phyloP scores from a whole-genome alignment of 2,113 vertebrate genomes.

The Elephas maximus region DNA sequence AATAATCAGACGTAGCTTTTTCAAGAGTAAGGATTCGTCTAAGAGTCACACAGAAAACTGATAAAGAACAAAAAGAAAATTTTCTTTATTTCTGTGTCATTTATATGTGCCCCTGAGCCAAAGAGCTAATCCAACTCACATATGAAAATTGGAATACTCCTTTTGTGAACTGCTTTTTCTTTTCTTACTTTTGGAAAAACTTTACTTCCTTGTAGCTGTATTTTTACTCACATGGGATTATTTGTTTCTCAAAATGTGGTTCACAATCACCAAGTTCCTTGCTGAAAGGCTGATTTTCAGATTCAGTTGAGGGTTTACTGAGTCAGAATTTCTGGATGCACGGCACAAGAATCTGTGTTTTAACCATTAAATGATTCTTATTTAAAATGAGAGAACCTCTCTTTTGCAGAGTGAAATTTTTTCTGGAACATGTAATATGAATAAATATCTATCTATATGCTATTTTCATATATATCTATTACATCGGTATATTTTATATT shows the following conservation, averaged over 20 bases:
- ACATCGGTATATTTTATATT: too few relatives aligned
- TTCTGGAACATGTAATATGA: background rate
- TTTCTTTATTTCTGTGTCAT: background rate
- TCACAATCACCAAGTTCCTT: background rate
- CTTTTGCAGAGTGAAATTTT: background rate
- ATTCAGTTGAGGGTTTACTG: background rate
- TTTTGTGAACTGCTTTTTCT: background rate
- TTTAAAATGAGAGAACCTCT: background rate
- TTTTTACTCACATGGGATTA: background rate
- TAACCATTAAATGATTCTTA: background rate
- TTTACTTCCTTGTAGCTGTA: background rate
- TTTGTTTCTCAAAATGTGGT: conserved; percentile 19
- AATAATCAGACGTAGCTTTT: background rate
- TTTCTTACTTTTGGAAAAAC: background rate
- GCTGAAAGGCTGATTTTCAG: background rate
- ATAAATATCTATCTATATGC: background rate
- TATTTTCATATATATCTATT: background rate
- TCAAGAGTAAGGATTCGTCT: background rate
- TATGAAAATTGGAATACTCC: background rate
- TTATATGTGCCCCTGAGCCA: background rate
- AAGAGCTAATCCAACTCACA: conserved; percentile 12
- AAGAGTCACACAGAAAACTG: background rate
- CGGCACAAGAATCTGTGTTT: background rate
- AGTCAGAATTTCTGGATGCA: background rate
- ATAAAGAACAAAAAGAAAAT: background rate